Evolutionary conservation across 1,140 invertebrate genomes (phyloP).

Genomic region (Orius laevigatus): DNA sequence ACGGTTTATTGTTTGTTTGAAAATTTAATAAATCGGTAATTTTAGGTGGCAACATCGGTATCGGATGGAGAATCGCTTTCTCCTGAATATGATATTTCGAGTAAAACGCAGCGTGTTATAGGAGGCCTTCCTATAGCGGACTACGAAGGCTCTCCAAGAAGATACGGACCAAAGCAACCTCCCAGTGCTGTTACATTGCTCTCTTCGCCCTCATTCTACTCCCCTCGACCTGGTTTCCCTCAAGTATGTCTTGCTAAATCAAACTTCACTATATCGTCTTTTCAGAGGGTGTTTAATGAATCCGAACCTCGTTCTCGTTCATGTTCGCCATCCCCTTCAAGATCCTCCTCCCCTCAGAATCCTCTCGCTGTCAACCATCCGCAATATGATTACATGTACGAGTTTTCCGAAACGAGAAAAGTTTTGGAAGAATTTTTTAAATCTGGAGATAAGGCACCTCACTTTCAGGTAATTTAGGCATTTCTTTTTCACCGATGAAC

Average conservation of each 20-base stretch:
- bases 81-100: constrained; percentile 25
- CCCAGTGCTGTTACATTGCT: constrained; percentile 38
- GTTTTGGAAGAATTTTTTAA: constrained; percentile 84
- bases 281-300: constrained; percentile 23
- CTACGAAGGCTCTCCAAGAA: constrained; percentile 76
- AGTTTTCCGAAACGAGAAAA: constrained; percentile 79
- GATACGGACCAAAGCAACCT: constrained; percentile 49
- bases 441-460: constrained; percentile 38
- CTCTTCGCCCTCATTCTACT: constrained; percentile 45
- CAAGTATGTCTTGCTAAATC: constrained; percentile 26
- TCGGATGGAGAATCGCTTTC: constrained; percentile 35
- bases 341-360: constrained; percentile 25
- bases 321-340: constrained; percentile 21
- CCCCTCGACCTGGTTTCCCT: constrained; percentile 53
- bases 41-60: constrained; percentile 31
- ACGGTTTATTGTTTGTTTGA: constrained; percentile 1
- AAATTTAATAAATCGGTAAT: background rate
- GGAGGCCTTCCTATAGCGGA: constrained; percentile 76
- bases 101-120: constrained; percentile 60
- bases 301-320: constrained; percentile 24
- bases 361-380: constrained; percentile 8
- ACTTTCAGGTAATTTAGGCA: constrained; percentile 24
- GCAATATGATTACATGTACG: constrained; percentile 70
- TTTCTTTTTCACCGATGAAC: background rate
- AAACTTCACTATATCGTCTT: constrained; percentile 1